Percentiles rank a stretch among this genome's conserved stretches.
phyloP scores from a whole-genome alignment of 2,113 vertebrate species.

The Romanogobio albipinnatus region DNA sequence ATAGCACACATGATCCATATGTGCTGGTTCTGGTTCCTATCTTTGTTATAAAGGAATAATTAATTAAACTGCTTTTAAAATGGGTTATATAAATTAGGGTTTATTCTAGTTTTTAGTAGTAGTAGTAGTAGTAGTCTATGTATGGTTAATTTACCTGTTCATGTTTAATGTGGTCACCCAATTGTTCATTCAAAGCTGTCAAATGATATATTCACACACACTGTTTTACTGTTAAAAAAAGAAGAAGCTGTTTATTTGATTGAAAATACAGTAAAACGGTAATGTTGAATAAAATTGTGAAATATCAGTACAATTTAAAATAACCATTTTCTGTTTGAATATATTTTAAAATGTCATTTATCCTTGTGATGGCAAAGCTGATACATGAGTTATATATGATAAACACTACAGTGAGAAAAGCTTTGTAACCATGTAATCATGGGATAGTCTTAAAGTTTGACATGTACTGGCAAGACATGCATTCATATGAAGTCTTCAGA shows the following conservation, averaged over 20 bases:
- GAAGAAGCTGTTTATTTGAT: too few relatives aligned
- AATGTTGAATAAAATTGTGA: too few relatives aligned
- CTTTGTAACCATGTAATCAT: not conserved
- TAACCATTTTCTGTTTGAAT: too few relatives aligned
- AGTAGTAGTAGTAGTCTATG: not conserved
- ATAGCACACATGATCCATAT: constrained; percentile 63
- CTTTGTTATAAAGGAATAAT: not conserved
- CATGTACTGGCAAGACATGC: constrained; percentile 1
- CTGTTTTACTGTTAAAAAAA: too few relatives aligned
- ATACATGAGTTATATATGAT: not conserved
- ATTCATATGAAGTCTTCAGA: not conserved
- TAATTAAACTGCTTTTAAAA: not conserved
- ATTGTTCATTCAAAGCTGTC: not conserved
- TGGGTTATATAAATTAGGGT: not conserved
- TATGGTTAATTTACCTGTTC: not conserved
- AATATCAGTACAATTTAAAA: too few relatives aligned
- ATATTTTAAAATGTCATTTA: not conserved
- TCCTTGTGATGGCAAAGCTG: not conserved
- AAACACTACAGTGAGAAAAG: not conserved
- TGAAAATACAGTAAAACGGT: too few relatives aligned
- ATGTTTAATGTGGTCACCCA: not conserved
- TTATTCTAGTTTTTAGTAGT: not conserved
- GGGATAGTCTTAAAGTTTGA: not conserved
- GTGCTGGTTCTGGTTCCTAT: constrained; percentile 61
- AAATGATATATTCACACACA: too few relatives aligned